Conservation (phyloP, 2,113 vertebrate genomes). For the Antigone vipio region DNA sequence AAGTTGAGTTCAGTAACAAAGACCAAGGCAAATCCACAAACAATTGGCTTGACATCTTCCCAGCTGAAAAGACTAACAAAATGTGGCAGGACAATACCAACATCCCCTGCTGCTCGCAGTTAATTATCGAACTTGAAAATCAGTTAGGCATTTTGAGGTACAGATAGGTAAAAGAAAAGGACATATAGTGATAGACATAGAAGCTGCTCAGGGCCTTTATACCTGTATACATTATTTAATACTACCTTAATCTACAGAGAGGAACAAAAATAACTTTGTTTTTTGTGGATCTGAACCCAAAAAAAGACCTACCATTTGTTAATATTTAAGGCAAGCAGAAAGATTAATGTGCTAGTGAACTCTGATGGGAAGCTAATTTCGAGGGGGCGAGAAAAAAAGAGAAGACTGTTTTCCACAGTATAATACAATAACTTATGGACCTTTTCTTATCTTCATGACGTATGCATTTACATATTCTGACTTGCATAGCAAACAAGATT, state of each 20-base stretch:
- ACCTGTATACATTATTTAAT: background rate
- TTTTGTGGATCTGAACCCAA: background rate
- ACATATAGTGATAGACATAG: background rate
- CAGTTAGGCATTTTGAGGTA: background rate
- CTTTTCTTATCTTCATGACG: background rate
- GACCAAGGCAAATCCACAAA: background rate
- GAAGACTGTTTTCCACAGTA: background rate
- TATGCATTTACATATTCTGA: background rate
- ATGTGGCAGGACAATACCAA: background rate
- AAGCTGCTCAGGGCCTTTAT: background rate
- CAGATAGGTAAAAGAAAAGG: background rate
- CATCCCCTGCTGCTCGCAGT: background rate
- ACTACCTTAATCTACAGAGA: background rate
- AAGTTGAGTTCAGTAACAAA: slow-evolving; percentile 21
- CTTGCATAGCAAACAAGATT: background rate
- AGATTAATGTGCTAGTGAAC: background rate
- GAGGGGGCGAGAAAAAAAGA: background rate
- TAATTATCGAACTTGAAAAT: background rate
- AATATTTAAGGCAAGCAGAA: background rate
- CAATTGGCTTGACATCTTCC: background rate
- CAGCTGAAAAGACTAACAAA: background rate
- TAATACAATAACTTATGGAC: background rate
- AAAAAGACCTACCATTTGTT: background rate
- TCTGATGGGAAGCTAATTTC: background rate
- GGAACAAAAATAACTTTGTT: background rate